Conservation (phyloP, 2,888 invertebrate species). For the Biston betularia region DNA sequence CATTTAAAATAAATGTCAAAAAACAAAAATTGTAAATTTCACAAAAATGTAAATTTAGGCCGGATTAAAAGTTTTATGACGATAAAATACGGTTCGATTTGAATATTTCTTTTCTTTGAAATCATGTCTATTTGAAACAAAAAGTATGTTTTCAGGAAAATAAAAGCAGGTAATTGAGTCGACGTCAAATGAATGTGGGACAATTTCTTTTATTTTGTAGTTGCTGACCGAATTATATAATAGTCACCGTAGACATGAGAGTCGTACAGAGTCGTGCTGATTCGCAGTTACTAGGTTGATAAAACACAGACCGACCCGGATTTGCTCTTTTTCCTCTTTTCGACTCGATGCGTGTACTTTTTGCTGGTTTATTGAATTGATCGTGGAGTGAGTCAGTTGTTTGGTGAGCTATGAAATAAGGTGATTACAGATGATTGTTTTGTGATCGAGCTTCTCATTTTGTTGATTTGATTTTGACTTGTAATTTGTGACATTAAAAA, state of each 20-base stretch:
- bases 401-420: constrained; percentile 34
- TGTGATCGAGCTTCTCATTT: constrained; percentile 6
- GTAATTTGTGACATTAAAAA: background rate
- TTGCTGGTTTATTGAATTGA: constrained; percentile 22
- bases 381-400: constrained; percentile 32
- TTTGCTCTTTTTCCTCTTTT: constrained; percentile 17
- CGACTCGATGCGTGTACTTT: background rate
- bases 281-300: constrained; percentile 23
- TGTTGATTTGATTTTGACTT: constrained; percentile 16
- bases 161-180: too few species aligned
- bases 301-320: constrained; percentile 21
- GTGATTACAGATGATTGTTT: constrained; percentile 22
- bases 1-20: too few species aligned
- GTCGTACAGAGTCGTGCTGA: constrained; percentile 1
- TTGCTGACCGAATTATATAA: constrained; percentile 14
- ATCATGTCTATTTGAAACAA: too few species aligned
- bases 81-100: too few species aligned
- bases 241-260: background rate
- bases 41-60: too few species aligned
- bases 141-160: too few species aligned
- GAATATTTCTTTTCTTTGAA: too few species aligned
- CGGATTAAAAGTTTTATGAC: background rate
- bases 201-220: constrained; percentile 7
- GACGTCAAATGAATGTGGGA: background rate
- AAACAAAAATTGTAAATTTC: too few species aligned